Evolutionary conservation across 2,888 invertebrate genomes (phyloP).

Genomic region (Andrena marginata): DNA sequence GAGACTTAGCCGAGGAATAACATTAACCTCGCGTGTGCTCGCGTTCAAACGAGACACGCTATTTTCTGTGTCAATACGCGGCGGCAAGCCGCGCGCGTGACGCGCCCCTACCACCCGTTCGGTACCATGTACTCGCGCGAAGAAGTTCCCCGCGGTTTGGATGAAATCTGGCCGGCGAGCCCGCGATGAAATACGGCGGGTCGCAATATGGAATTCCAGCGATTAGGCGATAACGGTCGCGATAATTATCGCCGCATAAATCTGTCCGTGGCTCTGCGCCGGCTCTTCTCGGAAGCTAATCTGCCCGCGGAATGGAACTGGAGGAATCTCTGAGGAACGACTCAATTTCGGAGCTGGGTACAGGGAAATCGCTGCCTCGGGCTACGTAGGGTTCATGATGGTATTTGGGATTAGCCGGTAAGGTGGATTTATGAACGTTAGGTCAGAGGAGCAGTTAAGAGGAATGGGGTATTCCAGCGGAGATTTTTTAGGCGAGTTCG

Average conservation of each 20-base stretch:
- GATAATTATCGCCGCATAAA: constrained; percentile 67
- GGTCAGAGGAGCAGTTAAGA: background rate
- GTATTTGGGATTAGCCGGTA: constrained; percentile 11
- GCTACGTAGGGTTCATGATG: background rate
- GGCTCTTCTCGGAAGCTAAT: constrained; percentile 40
- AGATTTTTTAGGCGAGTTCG: no score
- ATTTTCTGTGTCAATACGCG: constrained; percentile 52
- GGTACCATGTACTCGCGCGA: background rate
- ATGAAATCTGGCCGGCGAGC: constrained; percentile 12
- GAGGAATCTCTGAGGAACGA: constrained; percentile 23
- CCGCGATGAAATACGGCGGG: constrained; percentile 26
- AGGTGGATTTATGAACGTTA: constrained; percentile 34
- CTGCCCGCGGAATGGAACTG: constrained; percentile 6
- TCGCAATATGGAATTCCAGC: constrained; percentile 56
- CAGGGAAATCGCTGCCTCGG: background rate
- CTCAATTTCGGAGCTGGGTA: constrained; percentile 12
- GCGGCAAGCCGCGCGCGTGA: constrained; percentile 10
- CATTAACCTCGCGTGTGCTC: constrained; percentile 52
- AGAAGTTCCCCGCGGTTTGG: constrained; percentile 13
- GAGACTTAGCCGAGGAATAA: constrained; percentile 44
- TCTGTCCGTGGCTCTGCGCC: constrained; percentile 46
- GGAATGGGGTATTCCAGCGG: background rate
- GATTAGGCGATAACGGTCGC: constrained; percentile 66
- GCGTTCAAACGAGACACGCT: constrained; percentile 26
- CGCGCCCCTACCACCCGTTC: background rate